Evolutionary conservation across 2,113 vertebrate species (phyloP).

Genomic region (Anoura caudifer): DNA sequence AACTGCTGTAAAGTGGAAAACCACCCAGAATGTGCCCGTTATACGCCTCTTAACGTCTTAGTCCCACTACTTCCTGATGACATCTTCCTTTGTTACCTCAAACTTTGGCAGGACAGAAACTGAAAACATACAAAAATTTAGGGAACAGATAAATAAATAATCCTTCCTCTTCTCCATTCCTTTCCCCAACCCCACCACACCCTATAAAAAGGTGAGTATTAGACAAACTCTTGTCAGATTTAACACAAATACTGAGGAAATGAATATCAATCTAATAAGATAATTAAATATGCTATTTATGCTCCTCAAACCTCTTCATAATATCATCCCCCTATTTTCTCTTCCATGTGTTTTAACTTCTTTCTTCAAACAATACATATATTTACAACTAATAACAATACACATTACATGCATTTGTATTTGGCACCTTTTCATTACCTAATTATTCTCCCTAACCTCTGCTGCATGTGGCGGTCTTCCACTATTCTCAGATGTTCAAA

Average conservation of each 20-base stretch:
- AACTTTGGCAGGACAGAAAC: background rate
- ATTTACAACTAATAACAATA: background rate
- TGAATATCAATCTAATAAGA: background rate
- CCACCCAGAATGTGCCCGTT: background rate
- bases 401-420: background rate
- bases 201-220: background rate
- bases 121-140: background rate
- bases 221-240: background rate
- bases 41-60: background rate
- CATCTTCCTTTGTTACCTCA: background rate
- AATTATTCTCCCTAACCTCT: background rate
- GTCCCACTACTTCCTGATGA: background rate
- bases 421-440: background rate
- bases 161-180: background rate
- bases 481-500: background rate
- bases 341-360: background rate
- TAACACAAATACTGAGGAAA: constrained; percentile 25
- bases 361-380: background rate
- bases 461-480: background rate
- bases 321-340: background rate
- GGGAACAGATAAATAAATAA: background rate
- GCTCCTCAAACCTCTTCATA: background rate
- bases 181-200: background rate
- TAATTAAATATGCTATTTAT: background rate
- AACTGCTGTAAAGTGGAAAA: background rate